Percentiles rank a stretch among this genome's conserved stretches.
These are phyloP conservation scores for Pterois miles DNA, from an alignment of 2,797 vertebrate genomes.

Conservation along the genomic window DNA sequence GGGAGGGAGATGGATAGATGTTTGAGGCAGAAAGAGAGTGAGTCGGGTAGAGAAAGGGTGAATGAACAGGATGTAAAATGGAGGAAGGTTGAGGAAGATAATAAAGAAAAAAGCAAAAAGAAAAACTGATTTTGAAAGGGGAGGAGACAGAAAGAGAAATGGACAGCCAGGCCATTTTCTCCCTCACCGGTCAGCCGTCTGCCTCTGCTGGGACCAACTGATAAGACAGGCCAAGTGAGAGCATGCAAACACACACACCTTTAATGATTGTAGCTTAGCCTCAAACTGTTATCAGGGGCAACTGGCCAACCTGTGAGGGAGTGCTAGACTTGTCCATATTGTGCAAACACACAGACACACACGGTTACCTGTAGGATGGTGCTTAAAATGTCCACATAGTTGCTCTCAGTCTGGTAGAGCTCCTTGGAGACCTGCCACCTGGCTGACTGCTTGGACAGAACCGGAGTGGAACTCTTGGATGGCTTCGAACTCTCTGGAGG, in stretches of 20 bases:
- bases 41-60: background rate
- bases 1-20: background rate
- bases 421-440: constrained; percentile 99
- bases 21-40: background rate
- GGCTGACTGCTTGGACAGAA: constrained; percentile 92
- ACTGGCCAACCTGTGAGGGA: constrained; percentile 18
- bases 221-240: constrained; percentile 63
- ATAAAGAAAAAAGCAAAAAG: background rate
- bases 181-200: constrained; percentile 65
- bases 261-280: constrained; percentile 39
- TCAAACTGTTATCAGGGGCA: constrained; percentile 52
- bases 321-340: constrained; percentile 3
- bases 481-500: constrained; percentile 82
- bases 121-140: constrained; percentile 2
- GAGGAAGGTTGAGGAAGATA: background rate
- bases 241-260: background rate
- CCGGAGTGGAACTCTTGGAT: constrained; percentile 89
- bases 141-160: constrained; percentile 34
- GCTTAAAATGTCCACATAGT: constrained; percentile 96
- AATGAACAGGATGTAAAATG: background rate
- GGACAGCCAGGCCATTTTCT: constrained; percentile 72
- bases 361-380: constrained; percentile 93
- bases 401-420: constrained; percentile 98
- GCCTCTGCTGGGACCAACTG: constrained; percentile 57
- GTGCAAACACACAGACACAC: constrained; percentile 6